phyloP scores from a whole-genome alignment of 1,140 invertebrate species.

The Mycetomoellerius zeteki region DNA sequence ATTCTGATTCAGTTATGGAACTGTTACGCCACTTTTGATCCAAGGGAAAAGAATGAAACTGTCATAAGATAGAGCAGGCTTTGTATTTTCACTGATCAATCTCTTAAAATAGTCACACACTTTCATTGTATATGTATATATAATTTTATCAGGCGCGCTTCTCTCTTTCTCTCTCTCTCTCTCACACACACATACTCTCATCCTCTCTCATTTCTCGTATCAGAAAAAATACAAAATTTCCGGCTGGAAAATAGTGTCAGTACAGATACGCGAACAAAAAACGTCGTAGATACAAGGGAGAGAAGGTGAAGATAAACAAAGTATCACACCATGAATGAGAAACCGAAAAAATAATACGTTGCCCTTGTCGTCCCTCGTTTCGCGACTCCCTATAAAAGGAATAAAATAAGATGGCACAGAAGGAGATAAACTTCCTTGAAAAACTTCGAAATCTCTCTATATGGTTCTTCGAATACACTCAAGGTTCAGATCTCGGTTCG shows the following conservation, averaged over 20 bases:
- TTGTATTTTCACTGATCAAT: slow-evolving; percentile 72
- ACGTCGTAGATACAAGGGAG: slow-evolving; percentile 9
- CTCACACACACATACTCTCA: neutral
- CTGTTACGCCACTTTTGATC: neutral
- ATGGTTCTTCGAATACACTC: neutral
- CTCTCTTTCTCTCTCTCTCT: slow-evolving; percentile 14
- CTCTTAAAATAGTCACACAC: slow-evolving; percentile 75
- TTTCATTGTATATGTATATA: slow-evolving; percentile 38
- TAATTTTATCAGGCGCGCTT: slow-evolving; percentile 22
- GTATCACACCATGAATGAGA: slow-evolving; percentile 67
- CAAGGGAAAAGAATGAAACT: slow-evolving; percentile 1
- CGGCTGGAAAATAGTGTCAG: slow-evolving; percentile 40
- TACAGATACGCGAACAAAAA: slow-evolving; percentile 44
- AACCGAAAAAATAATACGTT: slow-evolving; percentile 60
- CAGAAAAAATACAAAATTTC: slow-evolving; percentile 75
- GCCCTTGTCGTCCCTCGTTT: neutral
- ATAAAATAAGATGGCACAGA: neutral
- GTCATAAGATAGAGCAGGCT: slow-evolving; percentile 40
- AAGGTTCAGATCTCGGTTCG: neutral
- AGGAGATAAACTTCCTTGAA: neutral
- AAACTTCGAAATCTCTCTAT: neutral
- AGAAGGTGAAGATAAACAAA: slow-evolving; percentile 52
- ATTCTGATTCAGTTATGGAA: neutral
- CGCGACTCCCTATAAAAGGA: neutral
- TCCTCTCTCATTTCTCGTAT: neutral